Conservation (phyloP, 1,140 invertebrate genomes). For the Drosophila nigrodunni region DNA sequence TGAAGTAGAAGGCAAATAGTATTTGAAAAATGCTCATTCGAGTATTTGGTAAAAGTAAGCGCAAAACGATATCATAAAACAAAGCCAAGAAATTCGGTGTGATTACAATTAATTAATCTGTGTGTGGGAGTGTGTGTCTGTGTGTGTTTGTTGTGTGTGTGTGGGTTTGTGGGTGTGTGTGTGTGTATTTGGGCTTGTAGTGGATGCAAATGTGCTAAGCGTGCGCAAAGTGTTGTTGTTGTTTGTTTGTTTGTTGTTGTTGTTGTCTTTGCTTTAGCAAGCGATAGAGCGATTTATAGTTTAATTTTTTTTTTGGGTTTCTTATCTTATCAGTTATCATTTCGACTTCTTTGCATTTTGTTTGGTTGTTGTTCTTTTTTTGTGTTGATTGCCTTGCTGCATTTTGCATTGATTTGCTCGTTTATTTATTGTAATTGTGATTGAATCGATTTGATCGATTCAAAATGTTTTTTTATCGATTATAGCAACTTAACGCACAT, state of each 20-base stretch:
- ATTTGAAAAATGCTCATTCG: slow-evolving; percentile 72
- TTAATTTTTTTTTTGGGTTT: slow-evolving; percentile 26
- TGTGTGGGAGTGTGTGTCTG: slow-evolving; percentile 2
- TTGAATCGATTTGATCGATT: slow-evolving; percentile 49
- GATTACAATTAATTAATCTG: slow-evolving; percentile 28
- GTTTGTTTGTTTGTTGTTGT: slow-evolving; percentile 44
- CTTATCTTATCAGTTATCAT: slow-evolving; percentile 39
- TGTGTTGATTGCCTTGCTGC: slow-evolving; percentile 52
- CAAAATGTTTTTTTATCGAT: slow-evolving; percentile 38
- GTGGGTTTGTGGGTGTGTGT: neutral
- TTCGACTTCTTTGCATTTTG: slow-evolving; percentile 55
- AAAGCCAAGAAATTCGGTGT: slow-evolving; percentile 39
- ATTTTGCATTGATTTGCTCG: slow-evolving; percentile 72
- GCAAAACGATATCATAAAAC: slow-evolving; percentile 45
- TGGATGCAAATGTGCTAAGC: slow-evolving; percentile 77
- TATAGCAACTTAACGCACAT: slow-evolving; percentile 80
- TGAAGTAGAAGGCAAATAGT: slow-evolving; percentile 65
- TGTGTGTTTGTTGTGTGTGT: slow-evolving; percentile 4
- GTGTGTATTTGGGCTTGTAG: neutral
- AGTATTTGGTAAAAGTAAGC: slow-evolving; percentile 46
- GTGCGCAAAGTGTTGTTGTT: slow-evolving; percentile 63
- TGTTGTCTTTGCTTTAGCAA: slow-evolving; percentile 51
- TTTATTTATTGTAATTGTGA: slow-evolving; percentile 54
- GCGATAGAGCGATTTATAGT: slow-evolving; percentile 25
- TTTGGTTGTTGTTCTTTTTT: slow-evolving; percentile 47